A percentile compares a stretch with the other conserved stretches of the same genome.
phyloP scores from a whole-genome alignment of 2,797 vertebrate genomes.

The Smutsia temminckii region DNA sequence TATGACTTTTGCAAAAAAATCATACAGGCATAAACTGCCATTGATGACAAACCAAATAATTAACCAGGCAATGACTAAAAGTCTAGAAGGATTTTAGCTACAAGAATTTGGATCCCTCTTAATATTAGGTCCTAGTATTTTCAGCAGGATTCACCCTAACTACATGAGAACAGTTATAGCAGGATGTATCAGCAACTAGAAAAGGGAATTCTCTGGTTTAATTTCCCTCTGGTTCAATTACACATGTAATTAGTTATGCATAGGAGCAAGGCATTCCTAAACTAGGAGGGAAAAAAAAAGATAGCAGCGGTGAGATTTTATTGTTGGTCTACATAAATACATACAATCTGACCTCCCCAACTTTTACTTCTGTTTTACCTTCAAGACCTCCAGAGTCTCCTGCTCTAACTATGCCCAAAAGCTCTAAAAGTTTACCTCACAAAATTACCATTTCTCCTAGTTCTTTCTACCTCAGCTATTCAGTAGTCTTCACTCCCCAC shows the following conservation, averaged over 20 bases:
- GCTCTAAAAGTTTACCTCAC: neutral
- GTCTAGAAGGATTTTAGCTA: neutral
- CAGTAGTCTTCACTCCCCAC: neutral
- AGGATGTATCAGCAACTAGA: neutral
- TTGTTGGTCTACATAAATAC: neutral
- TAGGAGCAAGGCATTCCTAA: neutral
- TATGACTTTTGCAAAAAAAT: constrained; percentile 1
- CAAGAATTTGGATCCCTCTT: neutral
- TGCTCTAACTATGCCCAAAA: neutral
- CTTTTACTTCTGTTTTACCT: neutral
- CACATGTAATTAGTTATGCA: neutral
- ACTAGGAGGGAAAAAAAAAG: neutral
- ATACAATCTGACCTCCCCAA: neutral
- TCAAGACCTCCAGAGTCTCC: neutral
- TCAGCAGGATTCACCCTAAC: neutral
- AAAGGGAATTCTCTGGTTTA: neutral
- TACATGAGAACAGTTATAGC: neutral
- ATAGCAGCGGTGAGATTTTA: neutral
- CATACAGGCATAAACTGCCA: neutral
- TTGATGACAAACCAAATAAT: neutral
- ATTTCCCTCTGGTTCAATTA: neutral
- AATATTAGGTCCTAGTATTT: neutral
- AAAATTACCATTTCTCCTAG: neutral
- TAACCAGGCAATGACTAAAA: neutral
- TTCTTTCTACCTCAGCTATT: neutral